Base-by-base conservation (phyloP, 2,113 vertebrate species). In the Passer montanus region DNA sequence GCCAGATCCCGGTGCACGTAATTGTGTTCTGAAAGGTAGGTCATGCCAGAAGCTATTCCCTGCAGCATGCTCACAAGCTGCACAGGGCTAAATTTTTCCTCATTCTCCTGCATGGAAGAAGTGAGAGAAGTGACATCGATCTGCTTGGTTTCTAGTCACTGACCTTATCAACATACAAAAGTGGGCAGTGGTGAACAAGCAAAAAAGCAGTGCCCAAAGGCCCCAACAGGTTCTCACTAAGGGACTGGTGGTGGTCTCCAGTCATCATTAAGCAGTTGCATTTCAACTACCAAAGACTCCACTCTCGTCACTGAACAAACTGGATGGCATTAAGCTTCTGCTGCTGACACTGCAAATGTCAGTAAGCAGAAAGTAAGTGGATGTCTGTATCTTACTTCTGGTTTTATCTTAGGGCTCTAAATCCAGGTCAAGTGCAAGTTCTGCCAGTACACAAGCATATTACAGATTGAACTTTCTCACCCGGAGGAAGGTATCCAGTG, bases 401-500 rank as follows among this genome's bases (percentile, higher is more conserved):
- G 56, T 75, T 59, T 44, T 87, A 64, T 86, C 76, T 66, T 55
- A 78, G 19, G 21, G 56, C 75, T 37, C 41, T 44, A 88, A 91
- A 78, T 37, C 23, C 64, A 86, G 72, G 46, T 35, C 49, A 94
- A 79, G 50, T 50, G n/a, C 50, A 85, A 93, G 37, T 80, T 76
- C 37, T 7, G 1, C 43, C 53, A 93, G 28, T 52, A 88, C 15
- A 67, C 4, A 70, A 73, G 89, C 37, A 26, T 49, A 15, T 43
- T 37, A 87, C 10, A 83, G 64, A 67, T 6, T 15, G 23, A 12
- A 69, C 30, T 67, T 28, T 66, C 98, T 98, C 87, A 99, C 99
- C 98, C 99, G 98, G 67, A 99, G 98, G 97, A 99, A 99, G 26
- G 98, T 98, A 85, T 99, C 99, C 93, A 99, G 98, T 1, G 99